Base-by-base conservation (phyloP, 2,113 vertebrate genomes). In the Oncorhynchus nerka region DNA sequence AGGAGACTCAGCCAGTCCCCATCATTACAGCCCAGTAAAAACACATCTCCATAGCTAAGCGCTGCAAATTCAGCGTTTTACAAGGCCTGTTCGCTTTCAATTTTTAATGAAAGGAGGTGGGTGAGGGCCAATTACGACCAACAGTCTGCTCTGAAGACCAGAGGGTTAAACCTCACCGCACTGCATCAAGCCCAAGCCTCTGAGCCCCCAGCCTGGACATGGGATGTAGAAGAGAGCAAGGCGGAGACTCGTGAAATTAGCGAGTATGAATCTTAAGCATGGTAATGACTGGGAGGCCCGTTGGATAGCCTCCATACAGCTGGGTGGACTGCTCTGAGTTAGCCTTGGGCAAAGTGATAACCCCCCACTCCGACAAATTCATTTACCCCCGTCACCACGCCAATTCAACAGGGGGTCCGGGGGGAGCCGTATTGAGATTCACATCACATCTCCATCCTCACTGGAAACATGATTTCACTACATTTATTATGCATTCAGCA, bases 391-490 rank as follows among this genome's bases (percentile, higher is more conserved):
- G 90, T 91, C 87, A 92, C 90, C 88, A 84, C 83, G 85, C 81
- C 90, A 90, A 91, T 91, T 92, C 91, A 92, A 86, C 78, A 84
- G 79, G 80, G 85, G 87, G 89, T 88, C 89, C 86, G 79, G 84
- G 84, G 92, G 70, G 73, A 83, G 79, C 73, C 75, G 79, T 88
- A 93, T 92, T 93, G 90, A 93, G 91, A 94, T 93, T 93, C 91
- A 90, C 87, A 78, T 81, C 88, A 86, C 84, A 86, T 89, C 84
- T 87, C 79, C 88, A 90, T 89, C 86, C 91, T 89, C 88, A 92
- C 90, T 90, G 92, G 92, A 93, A 92, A 93, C 90, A 93, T 93
- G 93, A 93, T 92, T 93, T 93, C 90, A 93, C 93, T 93, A 93
- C 90, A 93, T 93, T 92, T 90, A 93, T 93, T 94, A 93, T 93